phyloP scores from a whole-genome alignment of 2,797 vertebrate genomes.

The Paguma larvata region DNA sequence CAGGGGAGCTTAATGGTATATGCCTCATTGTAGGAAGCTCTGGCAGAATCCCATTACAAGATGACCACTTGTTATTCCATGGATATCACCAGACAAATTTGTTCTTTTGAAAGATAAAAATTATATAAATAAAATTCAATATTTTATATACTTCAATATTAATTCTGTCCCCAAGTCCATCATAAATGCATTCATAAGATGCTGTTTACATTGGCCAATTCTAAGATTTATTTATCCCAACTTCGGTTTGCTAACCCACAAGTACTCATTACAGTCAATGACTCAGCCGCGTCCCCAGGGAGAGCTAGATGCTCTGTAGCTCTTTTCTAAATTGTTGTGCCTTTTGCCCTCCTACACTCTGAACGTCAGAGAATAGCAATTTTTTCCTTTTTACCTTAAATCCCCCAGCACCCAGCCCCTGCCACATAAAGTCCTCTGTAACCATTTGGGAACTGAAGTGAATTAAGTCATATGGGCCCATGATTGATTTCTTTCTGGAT shows the following conservation, averaged over 20 bases:
- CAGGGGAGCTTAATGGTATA: not conserved
- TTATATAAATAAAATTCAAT: slow-evolving; percentile 11
- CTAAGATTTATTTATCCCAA: slow-evolving; percentile 4
- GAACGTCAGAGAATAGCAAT: not conserved
- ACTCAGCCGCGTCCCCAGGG: not conserved
- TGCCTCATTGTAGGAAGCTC: not conserved
- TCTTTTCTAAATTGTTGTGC: not conserved
- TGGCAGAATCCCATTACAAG: not conserved
- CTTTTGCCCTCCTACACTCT: not conserved
- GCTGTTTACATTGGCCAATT: not conserved
- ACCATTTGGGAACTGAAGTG: not conserved
- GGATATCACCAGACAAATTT: not conserved
- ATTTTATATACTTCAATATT: not conserved
- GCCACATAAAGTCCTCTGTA: not conserved
- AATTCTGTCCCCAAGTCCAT: not conserved
- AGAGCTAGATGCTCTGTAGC: not conserved
- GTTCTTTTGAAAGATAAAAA: slow-evolving; percentile 23
- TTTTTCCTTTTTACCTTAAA: not conserved
- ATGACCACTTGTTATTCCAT: not conserved
- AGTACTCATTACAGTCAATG: not conserved
- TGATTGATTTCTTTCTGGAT: not conserved
- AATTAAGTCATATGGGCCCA: not conserved
- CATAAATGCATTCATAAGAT: not conserved
- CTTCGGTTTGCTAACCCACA: not conserved
- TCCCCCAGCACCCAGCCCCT: not conserved